A percentile compares a stretch with the other conserved stretches of the same genome.
Evolutionary conservation across 2,113 vertebrate genomes (phyloP).

Genomic region (Pitta sordida): DNA sequence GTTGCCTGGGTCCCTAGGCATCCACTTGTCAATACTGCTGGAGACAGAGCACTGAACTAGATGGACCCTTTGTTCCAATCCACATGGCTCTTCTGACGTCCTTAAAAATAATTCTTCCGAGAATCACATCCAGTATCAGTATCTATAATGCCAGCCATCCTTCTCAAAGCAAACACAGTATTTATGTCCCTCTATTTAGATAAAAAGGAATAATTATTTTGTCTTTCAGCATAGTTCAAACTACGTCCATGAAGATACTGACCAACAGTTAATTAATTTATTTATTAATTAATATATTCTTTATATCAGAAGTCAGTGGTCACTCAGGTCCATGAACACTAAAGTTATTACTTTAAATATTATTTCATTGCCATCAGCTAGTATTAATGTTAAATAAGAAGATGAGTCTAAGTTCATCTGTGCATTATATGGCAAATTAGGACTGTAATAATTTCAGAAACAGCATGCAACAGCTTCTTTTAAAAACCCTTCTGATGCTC

Average conservation of each 20-base stretch:
- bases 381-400: neutral
- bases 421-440: neutral
- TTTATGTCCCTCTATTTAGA: neutral
- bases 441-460: neutral
- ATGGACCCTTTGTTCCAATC: neutral
- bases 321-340: neutral
- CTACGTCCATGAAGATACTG: neutral
- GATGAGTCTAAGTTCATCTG: neutral
- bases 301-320: neutral
- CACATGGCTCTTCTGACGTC: neutral
- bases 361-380: neutral
- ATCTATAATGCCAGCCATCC: neutral
- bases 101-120: neutral
- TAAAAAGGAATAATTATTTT: neutral
- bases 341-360: constrained; percentile 15
- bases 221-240: neutral
- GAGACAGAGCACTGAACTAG: neutral
- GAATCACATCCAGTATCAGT: neutral
- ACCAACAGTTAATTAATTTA: neutral
- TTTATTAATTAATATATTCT: constrained; percentile 12
- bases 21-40: neutral
- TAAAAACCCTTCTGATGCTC: neutral
- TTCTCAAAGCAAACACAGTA: neutral
- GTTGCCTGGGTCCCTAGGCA: neutral
- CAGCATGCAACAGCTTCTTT: constrained; percentile 10